These are phyloP conservation scores for Otocyon megalotis DNA, from an alignment of 2,113 vertebrate species.

Conservation along the genomic window DNA sequence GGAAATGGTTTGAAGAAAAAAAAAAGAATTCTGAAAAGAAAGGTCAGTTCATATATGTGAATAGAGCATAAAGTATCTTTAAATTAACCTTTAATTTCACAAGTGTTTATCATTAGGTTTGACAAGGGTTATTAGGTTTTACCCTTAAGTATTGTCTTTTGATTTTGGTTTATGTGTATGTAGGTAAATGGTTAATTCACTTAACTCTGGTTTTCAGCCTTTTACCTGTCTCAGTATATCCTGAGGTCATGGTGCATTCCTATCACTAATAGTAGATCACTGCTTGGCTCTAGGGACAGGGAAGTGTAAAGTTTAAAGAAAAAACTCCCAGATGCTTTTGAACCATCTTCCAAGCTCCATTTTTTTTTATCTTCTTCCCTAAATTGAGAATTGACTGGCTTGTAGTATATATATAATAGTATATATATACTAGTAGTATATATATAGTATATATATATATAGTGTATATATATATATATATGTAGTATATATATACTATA, in stretches of 20 bases:
- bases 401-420: neutral
- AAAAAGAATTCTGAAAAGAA: constrained; percentile 93
- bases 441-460: too few species aligned
- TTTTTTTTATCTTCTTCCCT: neutral
- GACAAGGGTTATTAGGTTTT: neutral
- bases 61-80: neutral
- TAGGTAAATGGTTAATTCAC: neutral
- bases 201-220: neutral
- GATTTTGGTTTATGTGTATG: neutral
- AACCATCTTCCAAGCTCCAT: neutral
- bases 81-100: neutral
- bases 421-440: accelerated
- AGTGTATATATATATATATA: neutral
- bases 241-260: neutral
- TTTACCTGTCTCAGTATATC: neutral
- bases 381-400: constrained; percentile 10
- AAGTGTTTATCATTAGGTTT: neutral
- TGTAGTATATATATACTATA: neutral
- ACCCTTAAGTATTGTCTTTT: neutral
- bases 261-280: neutral
- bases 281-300: neutral
- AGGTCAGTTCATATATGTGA: constrained; percentile 87
- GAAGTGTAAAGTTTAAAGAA: neutral
- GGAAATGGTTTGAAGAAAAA: constrained; percentile 93
- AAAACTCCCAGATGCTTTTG: neutral